Conservation (phyloP, 30 jellyfish, hydroid and myxozoan genomes). For the Aurelia coerulea region DNA sequence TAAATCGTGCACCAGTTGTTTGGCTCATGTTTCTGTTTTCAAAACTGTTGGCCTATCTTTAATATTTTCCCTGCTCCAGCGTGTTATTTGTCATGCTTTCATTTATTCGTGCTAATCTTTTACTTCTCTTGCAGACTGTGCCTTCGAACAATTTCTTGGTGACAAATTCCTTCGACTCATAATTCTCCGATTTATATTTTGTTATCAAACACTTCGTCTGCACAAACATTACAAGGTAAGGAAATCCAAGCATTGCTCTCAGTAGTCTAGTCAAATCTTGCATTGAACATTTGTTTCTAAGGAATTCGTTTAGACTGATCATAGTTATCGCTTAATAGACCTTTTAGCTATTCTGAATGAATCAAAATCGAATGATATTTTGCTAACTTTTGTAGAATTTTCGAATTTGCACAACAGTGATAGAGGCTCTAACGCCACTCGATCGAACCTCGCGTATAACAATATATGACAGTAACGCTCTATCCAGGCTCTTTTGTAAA, state of each 20-base stretch:
- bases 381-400: too few species aligned
- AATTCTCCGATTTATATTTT: conserved; percentile 54
- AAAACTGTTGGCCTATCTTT: too few species aligned
- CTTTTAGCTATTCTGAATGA: too few species aligned
- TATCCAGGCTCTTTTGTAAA: too few species aligned
- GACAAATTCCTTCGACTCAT: conserved; percentile 77
- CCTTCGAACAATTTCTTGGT: conserved; percentile 65
- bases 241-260: neutral
- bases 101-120: neutral
- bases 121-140: conserved; percentile 29
- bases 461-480: too few species aligned
- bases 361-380: too few species aligned
- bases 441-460: too few species aligned
- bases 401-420: too few species aligned
- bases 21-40: too few species aligned
- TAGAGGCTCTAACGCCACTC: too few species aligned
- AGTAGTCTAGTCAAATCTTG: neutral
- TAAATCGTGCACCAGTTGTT: too few species aligned
- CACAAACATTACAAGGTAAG: conserved; percentile 73
- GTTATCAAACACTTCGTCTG: conserved; percentile 71
- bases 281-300: neutral
- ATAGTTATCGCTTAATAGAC: too few species aligned
- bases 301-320: neutral
- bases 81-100: neutral
- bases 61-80: neutral